A percentile compares a stretch with the other conserved stretches of the same genome.
Evolutionary conservation across 2,797 vertebrate species (phyloP).

Genomic region (Sciaenops ocellatus): DNA sequence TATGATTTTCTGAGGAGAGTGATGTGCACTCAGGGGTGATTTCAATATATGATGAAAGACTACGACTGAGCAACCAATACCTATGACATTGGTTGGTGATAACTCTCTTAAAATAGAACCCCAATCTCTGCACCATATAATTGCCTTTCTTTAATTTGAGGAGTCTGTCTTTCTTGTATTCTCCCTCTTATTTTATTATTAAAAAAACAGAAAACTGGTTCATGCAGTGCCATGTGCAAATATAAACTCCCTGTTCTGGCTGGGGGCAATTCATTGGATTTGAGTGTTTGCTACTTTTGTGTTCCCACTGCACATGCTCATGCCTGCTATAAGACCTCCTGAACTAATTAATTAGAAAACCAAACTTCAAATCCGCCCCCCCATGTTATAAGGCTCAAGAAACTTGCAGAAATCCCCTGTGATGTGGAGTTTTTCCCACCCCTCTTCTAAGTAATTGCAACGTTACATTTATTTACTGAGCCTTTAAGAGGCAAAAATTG

Average conservation of each 20-base stretch:
- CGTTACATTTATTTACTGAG: constrained; percentile 27
- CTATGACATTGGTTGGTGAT: not conserved
- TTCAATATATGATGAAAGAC: not conserved
- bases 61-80: not conserved
- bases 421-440: not conserved
- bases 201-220: constrained; percentile 16
- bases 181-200: not conserved
- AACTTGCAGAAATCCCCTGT: constrained; percentile 21
- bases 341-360: constrained; percentile 53
- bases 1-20: not conserved
- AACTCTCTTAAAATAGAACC: not conserved
- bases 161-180: not conserved
- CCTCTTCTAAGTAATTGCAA: constrained; percentile 16
- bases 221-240: constrained; percentile 36
- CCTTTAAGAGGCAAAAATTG: constrained; percentile 27
- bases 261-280: constrained; percentile 26
- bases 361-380: constrained; percentile 34
- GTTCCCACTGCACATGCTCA: constrained; percentile 26
- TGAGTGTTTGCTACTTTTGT: constrained; percentile 31
- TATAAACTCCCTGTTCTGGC: constrained; percentile 35
- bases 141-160: not conserved
- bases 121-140: not conserved
- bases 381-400: constrained; percentile 13
- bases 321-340: constrained; percentile 25
- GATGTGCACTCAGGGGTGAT: not conserved